phyloP scores from a whole-genome alignment of 2,113 vertebrate species.

The Halichoerus grypus region DNA sequence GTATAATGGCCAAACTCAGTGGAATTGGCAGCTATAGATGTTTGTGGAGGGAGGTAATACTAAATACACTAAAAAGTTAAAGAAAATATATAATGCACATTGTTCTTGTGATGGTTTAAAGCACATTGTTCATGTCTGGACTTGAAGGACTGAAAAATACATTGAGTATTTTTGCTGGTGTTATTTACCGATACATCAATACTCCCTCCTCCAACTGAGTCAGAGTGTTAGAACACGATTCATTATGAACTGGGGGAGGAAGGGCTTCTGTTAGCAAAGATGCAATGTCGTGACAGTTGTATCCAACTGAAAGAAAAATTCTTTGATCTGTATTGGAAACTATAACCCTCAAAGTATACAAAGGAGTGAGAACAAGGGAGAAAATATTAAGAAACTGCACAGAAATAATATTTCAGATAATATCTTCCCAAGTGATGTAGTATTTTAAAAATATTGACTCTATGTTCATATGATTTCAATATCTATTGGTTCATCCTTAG shows the following conservation, averaged over 20 bases:
- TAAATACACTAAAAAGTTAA: neutral
- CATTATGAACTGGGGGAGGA: neutral
- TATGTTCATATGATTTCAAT: neutral
- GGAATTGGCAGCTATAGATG: neutral
- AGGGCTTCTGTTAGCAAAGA: neutral
- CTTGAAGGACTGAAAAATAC: neutral
- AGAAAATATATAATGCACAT: neutral
- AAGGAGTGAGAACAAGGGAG: neutral
- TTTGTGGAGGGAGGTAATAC: neutral
- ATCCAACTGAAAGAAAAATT: neutral
- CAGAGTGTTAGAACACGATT: neutral
- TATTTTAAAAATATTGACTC: neutral
- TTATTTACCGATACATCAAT: neutral
- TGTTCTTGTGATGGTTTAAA: slow-evolving; percentile 13
- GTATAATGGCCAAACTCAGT: neutral
- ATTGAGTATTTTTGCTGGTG: neutral
- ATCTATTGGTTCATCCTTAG: neutral
- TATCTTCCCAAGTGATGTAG: neutral
- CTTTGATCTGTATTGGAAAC: neutral
- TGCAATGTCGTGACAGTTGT: neutral
- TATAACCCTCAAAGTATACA: neutral
- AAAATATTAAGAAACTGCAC: neutral
- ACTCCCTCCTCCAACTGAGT: neutral
- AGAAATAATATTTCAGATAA: neutral
- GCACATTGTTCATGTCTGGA: neutral